These are phyloP conservation scores for Crotalus horridus DNA, from an alignment of 2,113 vertebrate species.

Conservation along the genomic window DNA sequence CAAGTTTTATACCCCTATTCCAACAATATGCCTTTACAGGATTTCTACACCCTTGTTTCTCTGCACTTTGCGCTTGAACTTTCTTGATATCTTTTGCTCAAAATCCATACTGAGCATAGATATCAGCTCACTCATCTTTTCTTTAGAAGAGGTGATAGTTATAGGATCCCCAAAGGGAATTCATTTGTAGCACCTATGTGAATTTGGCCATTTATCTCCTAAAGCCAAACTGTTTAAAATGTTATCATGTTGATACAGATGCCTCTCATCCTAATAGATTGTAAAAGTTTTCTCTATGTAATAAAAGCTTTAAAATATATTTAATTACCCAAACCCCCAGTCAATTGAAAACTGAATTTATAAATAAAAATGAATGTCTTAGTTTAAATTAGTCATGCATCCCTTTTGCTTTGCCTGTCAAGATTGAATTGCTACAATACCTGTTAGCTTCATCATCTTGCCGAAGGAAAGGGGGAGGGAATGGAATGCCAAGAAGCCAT, in stretches of 20 bases:
- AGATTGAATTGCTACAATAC: no score
- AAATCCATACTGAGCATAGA: conserved; percentile 28
- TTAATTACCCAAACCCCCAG: conserved; percentile 54
- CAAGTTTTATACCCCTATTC: background rate
- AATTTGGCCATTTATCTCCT: conserved; percentile 51
- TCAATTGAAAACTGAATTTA: conserved; percentile 53
- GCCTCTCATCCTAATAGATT: conserved; percentile 56
- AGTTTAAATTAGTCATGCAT: conserved; percentile 38
- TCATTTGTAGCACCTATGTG: conserved; percentile 45
- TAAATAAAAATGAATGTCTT: conserved; percentile 33
- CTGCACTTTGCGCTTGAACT: conserved; percentile 15
- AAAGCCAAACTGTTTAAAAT: conserved; percentile 51
- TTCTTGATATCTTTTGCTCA: background rate
- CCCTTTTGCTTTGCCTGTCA: background rate
- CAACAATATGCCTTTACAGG: background rate
- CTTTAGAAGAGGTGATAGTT: conserved; percentile 14
- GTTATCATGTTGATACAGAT: conserved; percentile 49
- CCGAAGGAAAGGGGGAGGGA: no score
- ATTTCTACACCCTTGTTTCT: background rate
- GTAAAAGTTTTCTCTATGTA: conserved; percentile 40
- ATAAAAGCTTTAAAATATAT: conserved; percentile 48
- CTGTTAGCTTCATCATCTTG: no score
- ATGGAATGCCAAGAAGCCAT: no score
- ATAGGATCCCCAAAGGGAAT: conserved; percentile 52
- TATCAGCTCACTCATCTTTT: background rate